Conservation (phyloP, 2,888 invertebrate species). For the Catocala sponsa region DNA sequence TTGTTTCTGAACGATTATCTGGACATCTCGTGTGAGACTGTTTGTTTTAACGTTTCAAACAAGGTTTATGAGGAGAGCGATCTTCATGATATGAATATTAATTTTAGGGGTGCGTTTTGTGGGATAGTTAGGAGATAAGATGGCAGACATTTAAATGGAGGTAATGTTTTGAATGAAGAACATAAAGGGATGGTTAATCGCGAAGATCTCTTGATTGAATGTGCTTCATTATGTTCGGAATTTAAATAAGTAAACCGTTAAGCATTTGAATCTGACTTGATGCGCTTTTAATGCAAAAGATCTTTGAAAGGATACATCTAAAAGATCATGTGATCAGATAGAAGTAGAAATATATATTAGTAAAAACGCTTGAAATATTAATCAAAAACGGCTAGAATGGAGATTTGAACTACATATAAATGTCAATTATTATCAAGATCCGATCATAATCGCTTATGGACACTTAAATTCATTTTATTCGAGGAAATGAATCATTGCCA, state of each 20-base stretch:
- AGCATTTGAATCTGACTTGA: too few relatives aligned
- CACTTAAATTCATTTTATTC: too few relatives aligned
- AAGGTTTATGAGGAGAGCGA: slow-evolving; percentile 55
- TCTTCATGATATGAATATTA: slow-evolving; percentile 67
- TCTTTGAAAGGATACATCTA: too few relatives aligned
- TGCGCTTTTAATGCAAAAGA: too few relatives aligned
- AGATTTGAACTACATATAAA: too few relatives aligned
- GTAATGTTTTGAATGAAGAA: slow-evolving; percentile 45
- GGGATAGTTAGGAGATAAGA: slow-evolving; percentile 54
- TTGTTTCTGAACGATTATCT: slow-evolving; percentile 54
- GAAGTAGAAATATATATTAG: too few relatives aligned
- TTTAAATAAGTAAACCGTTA: slow-evolving; percentile 6
- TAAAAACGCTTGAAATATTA: too few relatives aligned
- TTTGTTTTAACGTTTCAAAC: slow-evolving; percentile 63
- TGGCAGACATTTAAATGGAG: slow-evolving; percentile 38
- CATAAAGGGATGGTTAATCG: slow-evolving; percentile 37
- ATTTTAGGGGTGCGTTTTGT: slow-evolving; percentile 58
- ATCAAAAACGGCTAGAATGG: too few relatives aligned
- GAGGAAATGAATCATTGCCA: too few relatives aligned
- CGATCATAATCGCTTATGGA: too few relatives aligned
- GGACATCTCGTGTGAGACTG: slow-evolving; percentile 62
- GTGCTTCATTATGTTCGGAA: slow-evolving; percentile 19
- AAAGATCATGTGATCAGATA: too few relatives aligned
- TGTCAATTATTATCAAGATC: too few relatives aligned
- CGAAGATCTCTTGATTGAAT: slow-evolving; percentile 36